Percentiles rank a stretch among this genome's conserved stretches.
Conservation (phyloP, 2,113 vertebrate species). For the Sturnira hondurensis region DNA sequence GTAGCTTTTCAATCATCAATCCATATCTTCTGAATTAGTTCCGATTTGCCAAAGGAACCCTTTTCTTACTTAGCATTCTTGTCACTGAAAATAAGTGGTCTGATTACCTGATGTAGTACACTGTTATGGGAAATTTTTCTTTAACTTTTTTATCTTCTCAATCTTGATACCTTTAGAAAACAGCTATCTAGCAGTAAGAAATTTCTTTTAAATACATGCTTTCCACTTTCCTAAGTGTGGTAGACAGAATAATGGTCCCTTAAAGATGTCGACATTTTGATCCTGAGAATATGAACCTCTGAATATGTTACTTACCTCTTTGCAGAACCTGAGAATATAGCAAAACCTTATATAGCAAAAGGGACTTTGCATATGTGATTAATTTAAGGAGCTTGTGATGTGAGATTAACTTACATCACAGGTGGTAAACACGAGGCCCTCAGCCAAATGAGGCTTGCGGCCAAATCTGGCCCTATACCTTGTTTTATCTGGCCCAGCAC, state of each 20-base stretch:
- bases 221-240: background rate
- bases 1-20: slow-evolving; percentile 71
- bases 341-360: background rate
- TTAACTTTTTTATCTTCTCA: background rate
- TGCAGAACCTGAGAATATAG: background rate
- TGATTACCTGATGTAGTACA: slow-evolving; percentile 63
- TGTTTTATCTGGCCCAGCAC: too few species aligned
- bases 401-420: background rate
- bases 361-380: background rate
- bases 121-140: background rate
- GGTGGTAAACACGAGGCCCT: too few species aligned
- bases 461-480: too few species aligned
- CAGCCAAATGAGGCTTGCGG: too few species aligned
- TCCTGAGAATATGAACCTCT: background rate
- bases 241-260: background rate
- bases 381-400: background rate
- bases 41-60: slow-evolving; percentile 62
- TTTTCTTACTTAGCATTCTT: slow-evolving; percentile 43
- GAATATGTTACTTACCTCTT: background rate
- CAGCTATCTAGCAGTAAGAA: background rate
- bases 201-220: background rate
- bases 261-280: background rate
- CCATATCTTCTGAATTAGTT: slow-evolving; percentile 57
- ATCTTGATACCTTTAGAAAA: background rate
- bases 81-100: slow-evolving; percentile 46